These are phyloP conservation scores for Danaus melanippus DNA, from an alignment of 1,140 invertebrate genomes.

Conservation along the genomic window DNA sequence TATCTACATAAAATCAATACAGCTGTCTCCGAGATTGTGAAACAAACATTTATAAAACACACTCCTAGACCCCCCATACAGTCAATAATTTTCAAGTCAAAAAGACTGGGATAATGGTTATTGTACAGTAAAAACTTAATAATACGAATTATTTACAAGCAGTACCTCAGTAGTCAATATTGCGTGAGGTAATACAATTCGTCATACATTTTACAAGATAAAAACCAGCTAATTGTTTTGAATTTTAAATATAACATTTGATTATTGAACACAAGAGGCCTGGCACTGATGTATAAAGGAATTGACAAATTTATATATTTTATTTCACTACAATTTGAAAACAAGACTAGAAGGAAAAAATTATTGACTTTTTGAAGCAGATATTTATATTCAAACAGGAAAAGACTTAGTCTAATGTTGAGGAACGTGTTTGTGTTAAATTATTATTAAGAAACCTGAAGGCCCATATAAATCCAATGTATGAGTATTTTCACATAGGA, in stretches of 20 bases:
- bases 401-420: too few relatives aligned
- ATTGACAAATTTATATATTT: conserved; percentile 1
- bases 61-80: conserved; percentile 27
- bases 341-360: too few relatives aligned
- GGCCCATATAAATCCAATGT: too few relatives aligned
- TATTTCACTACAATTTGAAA: too few relatives aligned
- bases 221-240: conserved; percentile 47
- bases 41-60: conserved; percentile 23
- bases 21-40: conserved; percentile 24
- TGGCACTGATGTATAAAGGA: conserved; percentile 5
- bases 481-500: too few relatives aligned
- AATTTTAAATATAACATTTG: conserved; percentile 38
- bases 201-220: conserved; percentile 46
- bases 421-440: too few relatives aligned
- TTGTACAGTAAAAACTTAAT: conserved; percentile 65
- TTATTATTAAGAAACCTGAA: too few relatives aligned
- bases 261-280: conserved; percentile 59
- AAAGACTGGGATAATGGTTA: conserved; percentile 19
- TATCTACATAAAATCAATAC: conserved; percentile 49
- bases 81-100: conserved; percentile 17
- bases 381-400: too few relatives aligned
- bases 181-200: conserved; percentile 40
- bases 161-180: conserved; percentile 48
- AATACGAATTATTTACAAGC: conserved; percentile 66
- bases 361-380: too few relatives aligned